These are phyloP conservation scores for Spinus pinus DNA, from an alignment of 2,797 vertebrate genomes.

Conservation along the genomic window DNA sequence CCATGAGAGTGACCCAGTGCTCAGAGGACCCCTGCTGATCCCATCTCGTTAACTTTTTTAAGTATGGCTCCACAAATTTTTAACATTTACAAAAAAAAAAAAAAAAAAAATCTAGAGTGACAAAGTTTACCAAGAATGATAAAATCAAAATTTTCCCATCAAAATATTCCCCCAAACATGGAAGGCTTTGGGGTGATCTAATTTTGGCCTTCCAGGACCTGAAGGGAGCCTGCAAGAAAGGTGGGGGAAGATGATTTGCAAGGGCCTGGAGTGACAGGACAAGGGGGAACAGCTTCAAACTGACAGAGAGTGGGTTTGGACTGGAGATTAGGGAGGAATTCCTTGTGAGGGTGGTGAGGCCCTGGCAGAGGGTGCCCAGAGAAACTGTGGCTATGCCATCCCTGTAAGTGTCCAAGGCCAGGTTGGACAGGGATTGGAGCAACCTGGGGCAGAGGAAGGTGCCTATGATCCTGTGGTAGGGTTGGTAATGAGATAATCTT, in stretches of 20 bases:
- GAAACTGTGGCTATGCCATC: not conserved
- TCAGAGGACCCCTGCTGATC: not conserved
- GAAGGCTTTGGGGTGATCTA: not conserved
- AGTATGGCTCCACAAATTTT: not conserved
- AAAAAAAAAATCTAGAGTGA: not conserved
- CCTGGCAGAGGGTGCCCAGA: not conserved
- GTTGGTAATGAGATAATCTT: accelerated
- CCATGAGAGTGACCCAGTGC: accelerated
- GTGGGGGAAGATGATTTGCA: accelerated
- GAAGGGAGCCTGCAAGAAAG: not conserved
- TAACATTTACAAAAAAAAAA: not conserved
- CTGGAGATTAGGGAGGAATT: not conserved
- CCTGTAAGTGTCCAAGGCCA: not conserved
- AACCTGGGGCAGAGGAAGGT: accelerated
- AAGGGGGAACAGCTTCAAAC: accelerated
- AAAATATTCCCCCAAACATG: not conserved
- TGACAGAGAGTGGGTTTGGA: not conserved
- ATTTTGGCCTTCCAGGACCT: not conserved
- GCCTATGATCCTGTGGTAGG: not conserved
- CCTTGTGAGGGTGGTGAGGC: accelerated
- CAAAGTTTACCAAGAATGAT: not conserved
- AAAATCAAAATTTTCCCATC: not conserved
- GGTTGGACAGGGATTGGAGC: accelerated
- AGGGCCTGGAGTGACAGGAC: not conserved
- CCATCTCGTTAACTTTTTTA: not conserved